Conservation (phyloP, 1,140 invertebrate genomes). For the Campoletis sonorensis region DNA sequence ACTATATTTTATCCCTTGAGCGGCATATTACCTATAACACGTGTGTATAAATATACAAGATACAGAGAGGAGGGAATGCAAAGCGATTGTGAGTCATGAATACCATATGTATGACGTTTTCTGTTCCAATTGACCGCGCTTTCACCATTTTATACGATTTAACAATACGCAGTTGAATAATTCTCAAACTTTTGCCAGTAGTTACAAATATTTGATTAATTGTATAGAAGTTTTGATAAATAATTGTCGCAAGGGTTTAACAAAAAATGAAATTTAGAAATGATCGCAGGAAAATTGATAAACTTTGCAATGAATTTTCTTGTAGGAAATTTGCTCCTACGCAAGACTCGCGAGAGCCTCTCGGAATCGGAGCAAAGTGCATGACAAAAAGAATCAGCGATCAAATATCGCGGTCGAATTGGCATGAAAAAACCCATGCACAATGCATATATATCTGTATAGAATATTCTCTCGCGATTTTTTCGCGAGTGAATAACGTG, state of each 20-base stretch:
- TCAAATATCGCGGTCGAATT: not conserved
- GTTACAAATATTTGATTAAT: no score
- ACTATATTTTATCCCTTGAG: conserved; percentile 16
- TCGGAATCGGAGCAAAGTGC: no score
- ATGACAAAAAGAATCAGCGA: not conserved
- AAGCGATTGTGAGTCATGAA: conserved; percentile 51
- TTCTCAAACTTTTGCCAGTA: not conserved
- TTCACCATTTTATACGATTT: not conserved
- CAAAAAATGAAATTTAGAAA: no score
- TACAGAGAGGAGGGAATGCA: conserved; percentile 43
- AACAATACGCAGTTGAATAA: not conserved
- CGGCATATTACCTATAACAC: not conserved
- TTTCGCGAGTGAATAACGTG: conserved; percentile 29
- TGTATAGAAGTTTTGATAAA: no score
- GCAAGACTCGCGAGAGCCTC: no score
- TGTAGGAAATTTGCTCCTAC: no score
- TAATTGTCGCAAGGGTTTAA: no score
- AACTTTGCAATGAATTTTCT: no score
- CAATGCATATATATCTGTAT: not conserved
- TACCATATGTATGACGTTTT: conserved; percentile 38
- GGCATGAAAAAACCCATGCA: conserved; percentile 2
- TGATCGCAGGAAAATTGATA: not conserved
- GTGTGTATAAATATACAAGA: not conserved
- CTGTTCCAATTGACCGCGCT: not conserved
- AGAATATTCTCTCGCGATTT: conserved; percentile 25